Percentiles rank a stretch among this genome's conserved stretches.
phyloP scores from a whole-genome alignment of 1,140 invertebrate genomes.

The Diplogasteroides magnus region DNA sequence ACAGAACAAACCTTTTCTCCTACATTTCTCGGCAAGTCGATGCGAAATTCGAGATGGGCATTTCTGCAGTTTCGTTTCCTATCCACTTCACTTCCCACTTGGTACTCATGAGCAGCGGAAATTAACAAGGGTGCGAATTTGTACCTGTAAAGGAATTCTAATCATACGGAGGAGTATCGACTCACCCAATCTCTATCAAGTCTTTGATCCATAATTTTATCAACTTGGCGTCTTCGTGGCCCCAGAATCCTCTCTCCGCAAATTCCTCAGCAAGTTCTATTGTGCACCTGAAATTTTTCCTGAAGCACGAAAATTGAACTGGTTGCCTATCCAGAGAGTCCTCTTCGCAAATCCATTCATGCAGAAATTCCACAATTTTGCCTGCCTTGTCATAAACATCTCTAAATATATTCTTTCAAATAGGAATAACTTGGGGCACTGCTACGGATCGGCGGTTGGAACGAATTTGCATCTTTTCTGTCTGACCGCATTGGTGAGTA shows the following conservation, averaged over 20 bases:
- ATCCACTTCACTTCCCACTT: neutral
- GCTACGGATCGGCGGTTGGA: too few species aligned
- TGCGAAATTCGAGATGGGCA: neutral
- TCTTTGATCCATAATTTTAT: neutral
- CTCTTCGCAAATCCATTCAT: too few species aligned
- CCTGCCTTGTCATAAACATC: too few species aligned
- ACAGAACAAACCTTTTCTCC: too few species aligned
- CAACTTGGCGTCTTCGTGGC: neutral
- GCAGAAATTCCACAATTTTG: too few species aligned
- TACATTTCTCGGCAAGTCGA: neutral
- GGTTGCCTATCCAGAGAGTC: too few species aligned
- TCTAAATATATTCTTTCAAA: too few species aligned
- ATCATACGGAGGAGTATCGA: too few species aligned
- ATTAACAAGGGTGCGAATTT: neutral
- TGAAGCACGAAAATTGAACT: too few species aligned
- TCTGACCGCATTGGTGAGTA: too few species aligned
- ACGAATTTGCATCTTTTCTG: too few species aligned
- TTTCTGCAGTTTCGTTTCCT: neutral
- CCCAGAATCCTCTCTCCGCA: neutral
- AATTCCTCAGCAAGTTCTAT: neutral
- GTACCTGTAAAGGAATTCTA: neutral
- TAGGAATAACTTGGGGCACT: too few species aligned
- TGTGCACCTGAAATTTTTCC: neutral
- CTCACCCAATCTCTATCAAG: neutral
- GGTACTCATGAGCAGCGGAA: neutral